A percentile compares a stretch with the other conserved stretches of the same genome.
Evolutionary conservation across 2,888 invertebrate genomes (phyloP).

Genomic region (Idaea dimidiata): DNA sequence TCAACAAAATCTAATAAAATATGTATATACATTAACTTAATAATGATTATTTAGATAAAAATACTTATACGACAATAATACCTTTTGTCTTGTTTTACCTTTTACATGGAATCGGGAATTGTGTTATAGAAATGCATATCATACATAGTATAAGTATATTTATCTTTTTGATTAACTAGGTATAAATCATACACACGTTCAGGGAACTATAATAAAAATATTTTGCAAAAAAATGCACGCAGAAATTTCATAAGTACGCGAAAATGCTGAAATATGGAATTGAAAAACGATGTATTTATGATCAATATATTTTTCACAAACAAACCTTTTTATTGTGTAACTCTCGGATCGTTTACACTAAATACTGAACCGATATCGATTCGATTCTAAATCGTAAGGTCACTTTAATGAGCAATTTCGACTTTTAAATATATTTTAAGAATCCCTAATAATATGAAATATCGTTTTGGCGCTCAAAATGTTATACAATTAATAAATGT

Average conservation of each 20-base stretch:
- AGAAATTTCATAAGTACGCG: conserved; percentile 1
- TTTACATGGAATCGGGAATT: conserved; percentile 11
- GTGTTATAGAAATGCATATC: conserved; percentile 41
- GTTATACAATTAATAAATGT: not conserved
- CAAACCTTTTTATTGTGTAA: conserved; percentile 19
- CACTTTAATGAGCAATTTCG: conserved; percentile 55
- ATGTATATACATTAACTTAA: conserved; percentile 66
- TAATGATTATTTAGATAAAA: conserved; percentile 17
- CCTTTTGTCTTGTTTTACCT: too few relatives aligned
- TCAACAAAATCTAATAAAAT: conserved; percentile 64
- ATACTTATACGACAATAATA: not conserved
- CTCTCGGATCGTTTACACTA: conserved; percentile 15
- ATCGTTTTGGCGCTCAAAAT: conserved; percentile 15
- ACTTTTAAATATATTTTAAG: conserved; percentile 22
- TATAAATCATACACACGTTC: conserved; percentile 26
- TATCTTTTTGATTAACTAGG: conserved; percentile 3
- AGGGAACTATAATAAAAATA: conserved; percentile 46
- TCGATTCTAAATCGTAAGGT: conserved; percentile 36
- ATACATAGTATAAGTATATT: conserved; percentile 11
- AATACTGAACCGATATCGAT: conserved; percentile 31
- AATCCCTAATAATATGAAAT: conserved; percentile 25
- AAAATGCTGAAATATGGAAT: conserved; percentile 26
- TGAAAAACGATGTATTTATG: conserved; percentile 1
- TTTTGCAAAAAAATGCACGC: conserved; percentile 36
- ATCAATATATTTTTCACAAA: conserved; percentile 8